These are phyloP conservation scores for Trigoniulus corallinus DNA, from an alignment of 1,140 invertebrate species.

Conservation along the genomic window DNA sequence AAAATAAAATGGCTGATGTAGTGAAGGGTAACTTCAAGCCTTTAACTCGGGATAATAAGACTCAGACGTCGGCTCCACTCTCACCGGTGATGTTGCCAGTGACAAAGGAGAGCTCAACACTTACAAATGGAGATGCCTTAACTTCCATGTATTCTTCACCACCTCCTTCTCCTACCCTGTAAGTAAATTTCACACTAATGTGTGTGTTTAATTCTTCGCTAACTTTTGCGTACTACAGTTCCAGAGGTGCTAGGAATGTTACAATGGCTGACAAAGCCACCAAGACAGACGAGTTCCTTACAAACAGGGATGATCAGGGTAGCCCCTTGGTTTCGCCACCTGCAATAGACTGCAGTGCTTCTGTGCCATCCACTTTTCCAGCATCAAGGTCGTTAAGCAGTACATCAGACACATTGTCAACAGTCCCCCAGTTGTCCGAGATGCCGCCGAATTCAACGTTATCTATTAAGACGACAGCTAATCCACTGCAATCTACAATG, in stretches of 20 bases:
- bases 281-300: conserved; percentile 25
- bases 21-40: conserved; percentile 54
- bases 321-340: neutral
- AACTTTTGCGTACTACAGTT: conserved; percentile 5
- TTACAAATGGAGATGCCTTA: conserved; percentile 11
- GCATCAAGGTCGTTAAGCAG: conserved; percentile 14
- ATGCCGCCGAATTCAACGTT: conserved; percentile 11
- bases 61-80: conserved; percentile 22
- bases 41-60: conserved; percentile 22
- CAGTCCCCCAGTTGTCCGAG: conserved; percentile 11
- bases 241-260: conserved; percentile 6
- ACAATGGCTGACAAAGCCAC: conserved; percentile 34
- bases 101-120: conserved; percentile 14
- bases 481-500: conserved; percentile 11
- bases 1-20: conserved; percentile 50
- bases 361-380: no score
- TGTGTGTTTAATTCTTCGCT: conserved; percentile 2
- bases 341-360: neutral
- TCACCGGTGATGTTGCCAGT: conserved; percentile 11
- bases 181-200: neutral
- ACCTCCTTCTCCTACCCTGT: conserved; percentile 18
- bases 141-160: conserved; percentile 10
- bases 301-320: conserved; percentile 12
- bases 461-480: no score
- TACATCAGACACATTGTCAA: neutral